Evolutionary conservation across 2,888 invertebrate species (phyloP).

Genomic region (Tholera decimalis): DNA sequence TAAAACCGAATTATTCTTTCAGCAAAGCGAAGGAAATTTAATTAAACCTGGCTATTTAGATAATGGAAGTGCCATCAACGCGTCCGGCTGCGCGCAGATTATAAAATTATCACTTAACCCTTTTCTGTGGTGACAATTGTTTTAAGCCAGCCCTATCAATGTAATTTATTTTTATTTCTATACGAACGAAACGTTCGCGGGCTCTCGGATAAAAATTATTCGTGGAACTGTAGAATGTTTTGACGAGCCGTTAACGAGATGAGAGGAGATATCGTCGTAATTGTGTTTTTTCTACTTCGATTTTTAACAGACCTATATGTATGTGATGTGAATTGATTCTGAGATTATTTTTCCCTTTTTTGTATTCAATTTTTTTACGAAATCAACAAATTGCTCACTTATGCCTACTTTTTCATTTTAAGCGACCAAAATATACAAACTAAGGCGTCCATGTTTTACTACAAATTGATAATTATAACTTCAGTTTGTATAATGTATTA

Average conservation of each 20-base stretch:
- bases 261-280: constrained; percentile 22
- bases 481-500: constrained; percentile 16
- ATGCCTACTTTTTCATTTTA: background rate
- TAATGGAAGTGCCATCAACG: constrained; percentile 76
- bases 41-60: constrained; percentile 79
- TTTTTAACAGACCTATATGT: background rate
- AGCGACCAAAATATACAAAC: constrained; percentile 7
- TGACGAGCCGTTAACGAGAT: constrained; percentile 40
- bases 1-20: constrained; percentile 59
- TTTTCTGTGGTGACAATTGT: constrained; percentile 72
- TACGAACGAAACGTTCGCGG: constrained; percentile 20
- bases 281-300: constrained; percentile 29
- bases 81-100: constrained; percentile 70
- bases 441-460: constrained; percentile 13
- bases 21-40: constrained; percentile 68
- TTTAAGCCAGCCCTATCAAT: constrained; percentile 64
- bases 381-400: background rate
- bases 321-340: constrained; percentile 11
- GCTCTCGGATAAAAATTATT: constrained; percentile 37
- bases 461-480: constrained; percentile 19
- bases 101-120: constrained; percentile 76
- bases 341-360: background rate
- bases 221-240: constrained; percentile 30
- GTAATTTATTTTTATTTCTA: constrained; percentile 66
- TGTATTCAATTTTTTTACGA: background rate